Conservation (phyloP, 2,797 vertebrate species). For the Halcyon chelicuti region DNA sequence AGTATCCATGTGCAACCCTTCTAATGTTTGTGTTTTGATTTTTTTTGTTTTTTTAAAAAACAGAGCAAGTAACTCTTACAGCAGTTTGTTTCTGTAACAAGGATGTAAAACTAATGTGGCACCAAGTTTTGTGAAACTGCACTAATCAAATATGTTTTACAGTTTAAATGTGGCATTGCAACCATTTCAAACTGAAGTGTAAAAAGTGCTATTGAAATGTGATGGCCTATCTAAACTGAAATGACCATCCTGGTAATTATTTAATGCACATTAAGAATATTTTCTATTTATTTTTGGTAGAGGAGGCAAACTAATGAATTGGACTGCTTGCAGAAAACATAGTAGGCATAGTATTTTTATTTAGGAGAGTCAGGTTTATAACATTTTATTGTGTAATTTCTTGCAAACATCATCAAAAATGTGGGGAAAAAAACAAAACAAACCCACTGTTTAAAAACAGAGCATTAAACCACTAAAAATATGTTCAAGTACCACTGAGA, state of each 20-base stretch:
- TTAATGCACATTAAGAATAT: not conserved
- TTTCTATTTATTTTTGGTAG: not conserved
- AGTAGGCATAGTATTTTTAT: not conserved
- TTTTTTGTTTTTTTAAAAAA: not conserved
- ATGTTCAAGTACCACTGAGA: constrained; percentile 1
- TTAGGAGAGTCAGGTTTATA: not conserved
- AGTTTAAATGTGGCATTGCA: not conserved
- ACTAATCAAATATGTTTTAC: not conserved
- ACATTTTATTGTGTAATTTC: not conserved
- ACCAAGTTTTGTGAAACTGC: not conserved
- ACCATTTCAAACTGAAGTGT: not conserved
- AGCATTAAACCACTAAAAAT: constrained; percentile 13
- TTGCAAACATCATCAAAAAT: not conserved
- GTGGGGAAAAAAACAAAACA: not conserved
- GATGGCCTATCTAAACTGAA: not conserved
- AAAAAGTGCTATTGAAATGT: not conserved
- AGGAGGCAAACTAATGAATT: not conserved
- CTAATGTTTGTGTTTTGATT: not conserved
- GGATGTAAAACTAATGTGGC: not conserved
- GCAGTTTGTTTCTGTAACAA: not conserved
- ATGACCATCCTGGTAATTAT: not conserved
- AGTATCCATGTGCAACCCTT: not conserved
- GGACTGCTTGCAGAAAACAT: not conserved
- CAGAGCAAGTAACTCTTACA: not conserved
- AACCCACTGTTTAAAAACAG: not conserved